Percentiles rank a stretch among this genome's conserved stretches.
These are phyloP conservation scores for Haliclystus octoradiatus DNA, from an alignment of 30 jellyfish, hydroid and myxozoan species.

Conservation along the genomic window DNA sequence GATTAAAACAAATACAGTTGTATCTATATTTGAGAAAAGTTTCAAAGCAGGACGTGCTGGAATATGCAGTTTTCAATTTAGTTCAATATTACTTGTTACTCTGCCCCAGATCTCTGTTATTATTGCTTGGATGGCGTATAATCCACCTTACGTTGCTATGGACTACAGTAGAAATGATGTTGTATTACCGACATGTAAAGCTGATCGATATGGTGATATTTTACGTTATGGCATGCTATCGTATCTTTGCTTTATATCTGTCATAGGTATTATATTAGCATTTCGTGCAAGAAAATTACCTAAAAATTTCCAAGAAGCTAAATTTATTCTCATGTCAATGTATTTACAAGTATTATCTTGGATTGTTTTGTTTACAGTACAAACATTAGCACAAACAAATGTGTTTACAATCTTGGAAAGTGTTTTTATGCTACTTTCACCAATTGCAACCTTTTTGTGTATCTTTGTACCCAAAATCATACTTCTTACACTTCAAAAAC, in stretches of 20 bases:
- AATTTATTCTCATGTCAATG: not conserved
- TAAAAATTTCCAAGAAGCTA: not conserved
- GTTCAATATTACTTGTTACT: not conserved
- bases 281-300: not conserved
- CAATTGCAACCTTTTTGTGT: not conserved
- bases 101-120: not conserved
- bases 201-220: not conserved
- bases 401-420: not conserved
- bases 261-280: not conserved
- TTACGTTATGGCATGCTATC: not conserved
- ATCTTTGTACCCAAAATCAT: not conserved
- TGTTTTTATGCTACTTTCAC: not conserved
- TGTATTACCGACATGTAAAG: not conserved
- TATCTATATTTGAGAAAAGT: not conserved
- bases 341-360: not conserved
- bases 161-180: not conserved
- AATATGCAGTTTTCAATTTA: not conserved
- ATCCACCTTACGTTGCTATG: not conserved
- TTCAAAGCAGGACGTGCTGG: conserved; percentile 1
- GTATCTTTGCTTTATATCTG: not conserved
- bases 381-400: not conserved
- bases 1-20: not conserved
- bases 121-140: not conserved
- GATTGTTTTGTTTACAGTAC: not conserved
- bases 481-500: not conserved